phyloP scores from a whole-genome alignment of 2,888 invertebrate genomes.

The Tenthredo livida region DNA sequence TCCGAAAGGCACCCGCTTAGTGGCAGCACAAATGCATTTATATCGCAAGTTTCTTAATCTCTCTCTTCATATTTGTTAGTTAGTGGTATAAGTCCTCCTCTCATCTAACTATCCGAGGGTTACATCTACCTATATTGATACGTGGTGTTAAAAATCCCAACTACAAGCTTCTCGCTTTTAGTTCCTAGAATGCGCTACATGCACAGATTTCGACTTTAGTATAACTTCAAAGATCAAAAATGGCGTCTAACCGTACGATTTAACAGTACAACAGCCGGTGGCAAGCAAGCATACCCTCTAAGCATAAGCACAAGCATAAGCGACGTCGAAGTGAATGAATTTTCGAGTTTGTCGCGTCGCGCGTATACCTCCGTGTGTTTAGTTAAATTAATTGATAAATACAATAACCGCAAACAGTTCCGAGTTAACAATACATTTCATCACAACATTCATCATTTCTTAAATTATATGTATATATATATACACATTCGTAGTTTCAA shows the following conservation, averaged over 20 bases:
- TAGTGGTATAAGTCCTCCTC: too few relatives aligned
- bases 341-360: background rate
- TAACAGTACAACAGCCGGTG: slow-evolving; percentile 23
- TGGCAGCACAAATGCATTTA: too few relatives aligned
- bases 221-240: background rate
- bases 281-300: background rate
- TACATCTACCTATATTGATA: background rate
- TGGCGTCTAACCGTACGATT: background rate
- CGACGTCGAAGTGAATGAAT: background rate
- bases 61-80: too few relatives aligned
- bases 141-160: background rate
- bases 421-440: background rate
- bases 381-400: background rate
- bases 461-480: too few relatives aligned
- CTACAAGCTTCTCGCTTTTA: background rate
- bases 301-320: background rate
- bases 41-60: too few relatives aligned
- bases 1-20: too few relatives aligned
- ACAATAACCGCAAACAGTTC: background rate
- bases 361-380: background rate
- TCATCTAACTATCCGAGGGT: too few relatives aligned
- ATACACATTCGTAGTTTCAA: background rate
- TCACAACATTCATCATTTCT: background rate
- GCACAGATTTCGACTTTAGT: background rate
- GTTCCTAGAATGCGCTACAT: background rate